These are phyloP conservation scores for Solenodon paradoxus DNA, from an alignment of 2,113 vertebrate species.

Conservation along the genomic window DNA sequence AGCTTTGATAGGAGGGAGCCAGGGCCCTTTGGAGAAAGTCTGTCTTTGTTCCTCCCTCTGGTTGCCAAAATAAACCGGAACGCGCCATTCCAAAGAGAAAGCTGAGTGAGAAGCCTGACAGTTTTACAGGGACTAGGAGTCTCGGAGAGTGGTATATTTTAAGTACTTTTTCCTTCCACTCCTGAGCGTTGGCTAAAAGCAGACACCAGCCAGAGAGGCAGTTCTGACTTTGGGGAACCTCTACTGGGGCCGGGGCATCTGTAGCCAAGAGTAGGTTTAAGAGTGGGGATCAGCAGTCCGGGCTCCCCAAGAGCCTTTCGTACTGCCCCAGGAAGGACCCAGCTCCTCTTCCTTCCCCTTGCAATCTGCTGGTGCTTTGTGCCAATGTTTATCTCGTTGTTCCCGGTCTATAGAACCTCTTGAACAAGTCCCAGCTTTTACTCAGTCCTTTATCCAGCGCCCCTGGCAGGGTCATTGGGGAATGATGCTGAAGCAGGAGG, in stretches of 20 bases:
- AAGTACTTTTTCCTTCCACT: constrained; percentile 59
- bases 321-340: background rate
- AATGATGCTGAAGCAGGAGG: background rate
- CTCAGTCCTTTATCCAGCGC: constrained; percentile 23
- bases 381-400: constrained; percentile 50
- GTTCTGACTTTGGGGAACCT: constrained; percentile 10
- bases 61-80: constrained; percentile 65
- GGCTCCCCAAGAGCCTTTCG: background rate
- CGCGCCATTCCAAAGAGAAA: constrained; percentile 62
- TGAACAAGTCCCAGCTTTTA: constrained; percentile 41
- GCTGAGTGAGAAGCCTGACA: constrained; percentile 66
- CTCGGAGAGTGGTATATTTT: constrained; percentile 57
- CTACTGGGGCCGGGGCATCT: background rate
- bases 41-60: constrained; percentile 62
- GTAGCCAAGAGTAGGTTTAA: constrained; percentile 39
- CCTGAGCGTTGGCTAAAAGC: constrained; percentile 44
- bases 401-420: constrained; percentile 55
- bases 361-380: background rate
- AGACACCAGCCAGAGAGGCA: background rate
- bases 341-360: constrained; percentile 49
- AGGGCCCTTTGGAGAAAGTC: background rate
- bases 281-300: background rate
- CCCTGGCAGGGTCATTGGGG: background rate
- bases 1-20: background rate
- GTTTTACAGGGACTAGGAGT: constrained; percentile 64